Evolutionary conservation across 2,113 vertebrate species (phyloP), one percentile per base, ranked within the genome.

Genomic region (Heptranchias perlo): DNA sequence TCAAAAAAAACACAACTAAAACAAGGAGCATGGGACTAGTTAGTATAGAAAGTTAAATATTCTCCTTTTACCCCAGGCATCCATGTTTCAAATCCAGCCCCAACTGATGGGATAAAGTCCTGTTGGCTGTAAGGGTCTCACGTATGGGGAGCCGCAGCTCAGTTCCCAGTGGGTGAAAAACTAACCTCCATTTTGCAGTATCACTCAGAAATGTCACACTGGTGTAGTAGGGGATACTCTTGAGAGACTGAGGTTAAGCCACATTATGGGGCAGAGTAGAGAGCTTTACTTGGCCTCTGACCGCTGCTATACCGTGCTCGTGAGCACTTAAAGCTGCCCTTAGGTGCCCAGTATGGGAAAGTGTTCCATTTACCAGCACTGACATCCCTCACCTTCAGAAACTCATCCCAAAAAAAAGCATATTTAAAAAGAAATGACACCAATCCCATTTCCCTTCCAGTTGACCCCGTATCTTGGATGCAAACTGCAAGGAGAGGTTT

Each of bases 401-500:
- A 92, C n/a, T 39, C 21, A n/a, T 62, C 16, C 58, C 39, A 92
- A 18, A 39, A 44, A 18, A 39, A 23, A 3, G 13, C 47, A 0
- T 8, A 6, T 23, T n/a, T 23, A 16, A 93, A 39, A 93, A n/a
- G 0, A 35, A 39, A 10, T 62, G 0, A 93, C 23, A 1, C 14
- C 4, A 62, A 39, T 52, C 31, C 3, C 73, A 23, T 92, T 97
- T 49, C 96, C 64, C 96, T 96, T 96, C 39, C 86, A 98, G 98
- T 39, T 98, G 44, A 98, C 97, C 3, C 98, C 98, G 0, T 98
- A 98, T 96, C 97, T 98, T 18, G 98, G 98, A 25, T 86, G 97
- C 65, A 97, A 94, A 3, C 97, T 98, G 78, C 96, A 47, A 44
- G 98, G 98, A 49, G 96, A 97, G 47, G 98, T 98, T 95, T 96